Evolutionary conservation across 2,888 invertebrate genomes (phyloP).

Genomic region (Dryobota labecula): DNA sequence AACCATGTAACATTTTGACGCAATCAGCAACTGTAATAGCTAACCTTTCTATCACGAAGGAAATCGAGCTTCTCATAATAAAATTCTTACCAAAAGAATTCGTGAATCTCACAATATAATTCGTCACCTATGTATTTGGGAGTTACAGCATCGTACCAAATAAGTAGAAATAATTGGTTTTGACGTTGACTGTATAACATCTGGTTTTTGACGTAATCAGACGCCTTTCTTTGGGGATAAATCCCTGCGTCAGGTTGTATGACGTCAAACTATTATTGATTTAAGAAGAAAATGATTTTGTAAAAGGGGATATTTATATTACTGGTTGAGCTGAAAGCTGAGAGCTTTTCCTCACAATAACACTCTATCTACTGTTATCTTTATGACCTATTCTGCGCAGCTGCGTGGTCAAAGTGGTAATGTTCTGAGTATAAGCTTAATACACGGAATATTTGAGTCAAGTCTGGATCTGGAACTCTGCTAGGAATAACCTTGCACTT

Average conservation of each 20-base stretch:
- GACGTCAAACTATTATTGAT: constrained; percentile 10
- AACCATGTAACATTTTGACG: constrained; percentile 11
- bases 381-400: not conserved
- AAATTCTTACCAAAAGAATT: constrained; percentile 9
- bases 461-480: not conserved
- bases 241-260: not conserved
- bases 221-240: not conserved
- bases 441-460: not conserved
- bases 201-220: constrained; percentile 23
- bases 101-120: constrained; percentile 26
- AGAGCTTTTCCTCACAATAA: no score
- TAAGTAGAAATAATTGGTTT: constrained; percentile 35
- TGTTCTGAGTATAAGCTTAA: not conserved
- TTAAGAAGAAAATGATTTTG: not conserved
- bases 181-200: constrained; percentile 7
- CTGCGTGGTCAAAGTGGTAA: no score
- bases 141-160: constrained; percentile 13
- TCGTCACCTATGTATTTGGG: constrained; percentile 19
- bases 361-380: no score
- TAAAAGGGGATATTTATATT: not conserved
- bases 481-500: not conserved
- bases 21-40: not conserved
- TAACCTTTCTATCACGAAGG: not conserved
- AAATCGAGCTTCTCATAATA: constrained; percentile 37
- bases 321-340: not conserved